Base-by-base conservation (phyloP, 1,140 invertebrate species). In the Stegodyphus mimosarum region DNA sequence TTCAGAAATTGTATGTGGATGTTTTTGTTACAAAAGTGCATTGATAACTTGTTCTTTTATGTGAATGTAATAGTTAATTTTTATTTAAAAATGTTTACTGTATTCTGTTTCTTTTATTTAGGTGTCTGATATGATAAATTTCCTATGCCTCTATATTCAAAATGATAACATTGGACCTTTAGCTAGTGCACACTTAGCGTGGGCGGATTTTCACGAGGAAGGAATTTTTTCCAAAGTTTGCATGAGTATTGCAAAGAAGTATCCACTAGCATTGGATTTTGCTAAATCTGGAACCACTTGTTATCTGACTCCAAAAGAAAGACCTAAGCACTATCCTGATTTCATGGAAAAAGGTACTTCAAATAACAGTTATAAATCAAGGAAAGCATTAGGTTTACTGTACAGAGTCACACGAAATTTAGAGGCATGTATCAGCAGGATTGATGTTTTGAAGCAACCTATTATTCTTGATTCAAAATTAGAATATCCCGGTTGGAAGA, bases 91-190 rank as follows among this genome's bases (percentile, higher is more conserved):
- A 33, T 33, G 33, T 33, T 33, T 33, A 33, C 33, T 60, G 9
- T 60, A 60, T 60, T 60, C 55, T 60, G 9, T 67, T 50, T 72
- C 7, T 83, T 1, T 18, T 76, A 88, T 69, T 33, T 73, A 88
- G 86, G 87, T 86, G 9, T 49, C 75, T 60, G 88, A 89, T 73
- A 89, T 90, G 88, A 87, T 89, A 17, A 72, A 88, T 50, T 90
- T 90, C 74, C 87, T 90, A 52, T 73, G 87, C 13, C 86, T 77
- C n/a, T 90, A 90, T 60, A 80, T 90, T 5, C 73, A 87, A 48
- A 88, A 89, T 76, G 89, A 90, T 81, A 83, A 87, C 3, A 89
- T 90, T 75, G 89, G 89, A 52, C 64, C 72, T 48, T 85, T 90
- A 67, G 85, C 88, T 7, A 88, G 88, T 81, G 89, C 89, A 4